Conservation (phyloP, 2,113 vertebrate species). For the Pachyramphus minor region DNA sequence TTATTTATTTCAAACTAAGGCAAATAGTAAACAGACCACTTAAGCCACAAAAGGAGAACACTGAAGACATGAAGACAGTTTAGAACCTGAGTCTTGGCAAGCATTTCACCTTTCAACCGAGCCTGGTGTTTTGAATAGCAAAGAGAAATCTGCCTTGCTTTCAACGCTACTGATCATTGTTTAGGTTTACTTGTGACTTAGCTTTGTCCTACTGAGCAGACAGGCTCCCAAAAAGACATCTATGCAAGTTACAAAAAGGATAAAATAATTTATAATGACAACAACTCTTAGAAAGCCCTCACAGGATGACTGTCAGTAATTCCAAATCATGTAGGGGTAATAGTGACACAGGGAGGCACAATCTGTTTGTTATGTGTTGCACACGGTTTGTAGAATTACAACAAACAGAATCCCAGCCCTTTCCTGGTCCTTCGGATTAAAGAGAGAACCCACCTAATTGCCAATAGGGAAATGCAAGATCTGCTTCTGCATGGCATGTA, state of each 20-base stretch:
- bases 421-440: neutral
- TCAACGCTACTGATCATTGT: neutral
- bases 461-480: neutral
- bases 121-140: neutral
- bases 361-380: accelerated
- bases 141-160: neutral
- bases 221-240: neutral
- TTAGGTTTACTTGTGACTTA: neutral
- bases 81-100: neutral
- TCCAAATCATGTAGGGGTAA: neutral
- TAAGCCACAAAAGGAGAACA: neutral
- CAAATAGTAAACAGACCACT: neutral
- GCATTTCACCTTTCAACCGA: neutral
- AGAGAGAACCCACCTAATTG: neutral
- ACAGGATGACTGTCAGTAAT: neutral
- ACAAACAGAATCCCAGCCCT: neutral
- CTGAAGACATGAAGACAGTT: neutral
- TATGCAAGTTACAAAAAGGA: neutral
- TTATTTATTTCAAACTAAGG: neutral
- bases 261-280: neutral
- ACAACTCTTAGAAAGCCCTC: neutral
- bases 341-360: neutral
- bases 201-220: neutral
- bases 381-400: neutral
- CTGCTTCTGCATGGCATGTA: neutral